phyloP scores from a whole-genome alignment of 2,797 vertebrate species.

The Hippopotamyrus pictus region DNA sequence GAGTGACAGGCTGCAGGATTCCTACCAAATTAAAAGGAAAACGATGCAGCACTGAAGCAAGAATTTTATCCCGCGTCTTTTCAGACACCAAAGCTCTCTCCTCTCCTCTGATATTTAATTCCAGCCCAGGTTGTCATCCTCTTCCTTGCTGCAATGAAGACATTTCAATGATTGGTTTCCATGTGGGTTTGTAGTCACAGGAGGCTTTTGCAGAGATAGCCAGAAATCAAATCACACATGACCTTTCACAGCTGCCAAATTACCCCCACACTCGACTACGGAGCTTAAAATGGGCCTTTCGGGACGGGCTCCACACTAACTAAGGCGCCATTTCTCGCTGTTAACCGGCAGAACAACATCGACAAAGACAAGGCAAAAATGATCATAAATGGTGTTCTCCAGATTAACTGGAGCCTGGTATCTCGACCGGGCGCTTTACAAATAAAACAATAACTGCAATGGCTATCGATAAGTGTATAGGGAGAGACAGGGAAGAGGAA shows the following conservation, averaged over 20 bases:
- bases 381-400: neutral
- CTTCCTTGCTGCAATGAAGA: constrained; percentile 18
- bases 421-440: neutral
- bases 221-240: constrained; percentile 28
- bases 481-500: neutral
- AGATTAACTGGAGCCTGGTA: neutral
- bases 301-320: neutral
- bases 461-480: neutral
- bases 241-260: constrained; percentile 22
- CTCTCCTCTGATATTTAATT: constrained; percentile 22
- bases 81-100: neutral
- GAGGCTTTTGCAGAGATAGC: constrained; percentile 13
- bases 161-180: constrained; percentile 23
- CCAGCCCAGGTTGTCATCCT: constrained; percentile 19
- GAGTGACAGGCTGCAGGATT: neutral
- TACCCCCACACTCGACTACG: neutral
- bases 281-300: neutral
- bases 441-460: neutral
- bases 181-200: constrained; percentile 17
- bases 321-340: neutral
- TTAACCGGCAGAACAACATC: neutral
- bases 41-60: neutral
- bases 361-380: neutral
- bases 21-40: neutral
- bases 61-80: neutral